These are phyloP conservation scores for Andrena minutula DNA, from an alignment of 2,888 invertebrate species.

Conservation along the genomic window DNA sequence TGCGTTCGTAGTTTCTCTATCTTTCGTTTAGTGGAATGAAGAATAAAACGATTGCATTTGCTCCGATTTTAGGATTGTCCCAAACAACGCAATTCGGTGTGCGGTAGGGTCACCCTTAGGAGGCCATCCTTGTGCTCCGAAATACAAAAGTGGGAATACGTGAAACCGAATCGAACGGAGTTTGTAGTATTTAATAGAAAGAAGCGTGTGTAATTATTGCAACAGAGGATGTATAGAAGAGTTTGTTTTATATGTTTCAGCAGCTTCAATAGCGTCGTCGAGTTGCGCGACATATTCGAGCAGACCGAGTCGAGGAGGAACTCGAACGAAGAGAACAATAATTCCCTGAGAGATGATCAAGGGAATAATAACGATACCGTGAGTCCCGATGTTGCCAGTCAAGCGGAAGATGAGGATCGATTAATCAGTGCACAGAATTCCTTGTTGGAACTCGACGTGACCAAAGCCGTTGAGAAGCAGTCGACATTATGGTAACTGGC, in stretches of 20 bases:
- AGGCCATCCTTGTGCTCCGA: conserved; percentile 81
- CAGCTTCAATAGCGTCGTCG: conserved; percentile 78
- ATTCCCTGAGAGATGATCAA: conserved; percentile 66
- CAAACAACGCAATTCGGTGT: conserved; percentile 81
- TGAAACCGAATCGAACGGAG: conserved; percentile 80
- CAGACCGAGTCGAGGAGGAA: conserved; percentile 78
- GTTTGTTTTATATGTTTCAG: conserved; percentile 51
- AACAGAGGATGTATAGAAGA: not conserved
- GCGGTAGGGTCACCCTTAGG: conserved; percentile 80
- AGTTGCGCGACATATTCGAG: conserved; percentile 80
- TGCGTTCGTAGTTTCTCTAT: not conserved
- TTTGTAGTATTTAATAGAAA: conserved; percentile 64
- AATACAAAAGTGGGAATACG: conserved; percentile 77
- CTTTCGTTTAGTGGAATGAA: not conserved
- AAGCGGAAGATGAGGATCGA: conserved; percentile 14
- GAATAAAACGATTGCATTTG: not conserved
- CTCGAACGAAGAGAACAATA: conserved; percentile 81
- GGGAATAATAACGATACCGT: conserved; percentile 1
- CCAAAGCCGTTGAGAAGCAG: conserved; percentile 43
- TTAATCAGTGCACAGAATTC: conserved; percentile 2
- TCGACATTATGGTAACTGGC: conserved; percentile 38
- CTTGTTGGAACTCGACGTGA: conserved; percentile 23
- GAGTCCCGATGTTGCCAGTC: conserved; percentile 17
- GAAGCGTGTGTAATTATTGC: not conserved
- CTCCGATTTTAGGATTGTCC: conserved; percentile 69